Evolutionary conservation across 2,113 vertebrate genomes (phyloP).

Genomic region (Hyperopisus bebe): DNA sequence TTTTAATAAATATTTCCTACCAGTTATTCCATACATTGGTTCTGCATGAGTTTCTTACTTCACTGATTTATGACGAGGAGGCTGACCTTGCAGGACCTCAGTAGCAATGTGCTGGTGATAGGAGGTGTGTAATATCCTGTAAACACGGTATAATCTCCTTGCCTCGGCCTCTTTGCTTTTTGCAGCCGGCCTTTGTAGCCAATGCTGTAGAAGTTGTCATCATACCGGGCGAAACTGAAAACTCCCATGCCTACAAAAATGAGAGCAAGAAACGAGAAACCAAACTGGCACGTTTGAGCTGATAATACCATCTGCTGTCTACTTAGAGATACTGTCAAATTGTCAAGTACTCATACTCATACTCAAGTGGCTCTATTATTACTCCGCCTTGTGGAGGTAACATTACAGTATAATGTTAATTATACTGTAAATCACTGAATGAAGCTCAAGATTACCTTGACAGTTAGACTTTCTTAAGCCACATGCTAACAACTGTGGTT

Average conservation of each 20-base stretch:
- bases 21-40: not conserved
- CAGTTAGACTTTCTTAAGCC: not conserved
- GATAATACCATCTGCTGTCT: not conserved
- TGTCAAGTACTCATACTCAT: not conserved
- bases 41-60: not conserved
- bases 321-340: not conserved
- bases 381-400: constrained; percentile 10
- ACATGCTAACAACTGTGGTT: not conserved
- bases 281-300: not conserved
- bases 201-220: constrained; percentile 63
- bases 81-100: constrained; percentile 59
- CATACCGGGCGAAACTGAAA: constrained; percentile 76
- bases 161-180: constrained; percentile 34
- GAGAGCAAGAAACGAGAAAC: not conserved
- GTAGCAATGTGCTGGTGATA: constrained; percentile 56
- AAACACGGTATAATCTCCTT: constrained; percentile 58
- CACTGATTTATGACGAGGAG: not conserved
- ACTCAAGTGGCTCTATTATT: not conserved
- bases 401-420: not conserved
- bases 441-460: not conserved
- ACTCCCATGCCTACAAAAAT: constrained; percentile 63
- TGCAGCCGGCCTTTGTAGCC: constrained; percentile 60
- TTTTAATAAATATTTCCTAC: not conserved
- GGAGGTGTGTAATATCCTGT: constrained; percentile 56
- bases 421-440: too few relatives aligned